Percentiles rank a stretch among this genome's conserved stretches.
Evolutionary conservation across 2,113 vertebrate species (phyloP).

Genomic region (Formicarius rufipectus): DNA sequence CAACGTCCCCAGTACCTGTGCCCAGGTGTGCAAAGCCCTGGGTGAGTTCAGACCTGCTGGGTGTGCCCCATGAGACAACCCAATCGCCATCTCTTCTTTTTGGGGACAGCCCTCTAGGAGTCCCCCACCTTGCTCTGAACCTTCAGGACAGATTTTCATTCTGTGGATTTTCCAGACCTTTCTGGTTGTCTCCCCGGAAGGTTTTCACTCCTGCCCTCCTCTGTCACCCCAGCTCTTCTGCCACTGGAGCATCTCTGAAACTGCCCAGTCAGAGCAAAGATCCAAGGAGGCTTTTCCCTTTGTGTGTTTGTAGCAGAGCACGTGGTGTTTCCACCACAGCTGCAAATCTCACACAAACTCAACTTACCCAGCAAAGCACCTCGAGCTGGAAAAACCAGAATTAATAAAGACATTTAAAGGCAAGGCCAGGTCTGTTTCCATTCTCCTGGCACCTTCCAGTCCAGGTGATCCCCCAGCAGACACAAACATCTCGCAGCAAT

Average conservation of each 20-base stretch:
- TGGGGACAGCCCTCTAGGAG: background rate
- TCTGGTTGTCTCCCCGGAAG: background rate
- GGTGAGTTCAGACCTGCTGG: fast-evolving
- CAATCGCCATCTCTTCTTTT: background rate
- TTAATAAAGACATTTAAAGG: background rate
- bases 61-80: background rate
- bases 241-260: background rate
- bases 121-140: background rate
- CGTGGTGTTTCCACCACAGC: fast-evolving
- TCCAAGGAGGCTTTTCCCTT: background rate
- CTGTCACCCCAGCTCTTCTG: background rate
- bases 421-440: background rate
- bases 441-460: background rate
- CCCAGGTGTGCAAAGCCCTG: background rate
- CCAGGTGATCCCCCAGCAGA: background rate
- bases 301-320: background rate
- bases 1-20: fast-evolving
- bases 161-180: background rate
- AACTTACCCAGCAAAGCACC: background rate
- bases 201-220: background rate
- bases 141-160: background rate
- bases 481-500: background rate
- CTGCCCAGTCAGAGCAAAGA: background rate
- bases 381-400: background rate
- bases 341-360: background rate